Evolutionary conservation across 2,888 invertebrate genomes (phyloP).

Genomic region (Marasmarcha lunaedactyla): DNA sequence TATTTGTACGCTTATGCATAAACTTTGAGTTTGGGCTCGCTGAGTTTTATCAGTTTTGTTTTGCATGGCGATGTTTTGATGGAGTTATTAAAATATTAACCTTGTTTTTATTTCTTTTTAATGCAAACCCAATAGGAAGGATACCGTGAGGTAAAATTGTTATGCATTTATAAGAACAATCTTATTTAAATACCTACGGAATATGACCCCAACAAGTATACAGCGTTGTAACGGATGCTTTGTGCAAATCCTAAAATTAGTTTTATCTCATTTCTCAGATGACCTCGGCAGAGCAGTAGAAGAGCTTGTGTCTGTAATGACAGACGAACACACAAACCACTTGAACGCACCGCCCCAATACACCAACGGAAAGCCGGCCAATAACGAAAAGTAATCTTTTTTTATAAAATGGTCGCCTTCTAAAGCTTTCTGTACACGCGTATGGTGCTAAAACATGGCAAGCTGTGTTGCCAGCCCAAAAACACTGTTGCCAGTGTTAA

Average conservation of each 20-base stretch:
- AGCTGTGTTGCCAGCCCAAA: constrained; percentile 21
- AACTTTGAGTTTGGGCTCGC: no score
- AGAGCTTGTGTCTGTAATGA: constrained; percentile 90
- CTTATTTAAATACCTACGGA: no score
- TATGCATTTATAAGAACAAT: no score
- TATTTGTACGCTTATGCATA: no score
- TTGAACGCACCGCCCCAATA: constrained; percentile 55
- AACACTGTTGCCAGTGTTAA: neutral
- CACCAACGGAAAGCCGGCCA: constrained; percentile 55
- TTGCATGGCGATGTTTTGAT: no score
- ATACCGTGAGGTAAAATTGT: constrained; percentile 60
- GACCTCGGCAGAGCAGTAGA: constrained; percentile 90
- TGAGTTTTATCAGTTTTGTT: no score
- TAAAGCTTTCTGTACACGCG: neutral
- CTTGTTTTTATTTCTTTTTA: constrained; percentile 20
- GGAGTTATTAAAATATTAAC: no score
- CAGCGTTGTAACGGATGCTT: no score
- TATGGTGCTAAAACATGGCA: constrained; percentile 26
- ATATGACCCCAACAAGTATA: no score
- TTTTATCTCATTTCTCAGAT: no score
- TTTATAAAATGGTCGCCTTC: neutral
- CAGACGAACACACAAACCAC: constrained; percentile 70
- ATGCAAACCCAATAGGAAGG: constrained; percentile 48
- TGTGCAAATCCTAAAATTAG: no score
- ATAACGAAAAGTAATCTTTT: constrained; percentile 25